phyloP scores from a whole-genome alignment of 1,140 invertebrate genomes.

The Branchinecta lindahli region DNA sequence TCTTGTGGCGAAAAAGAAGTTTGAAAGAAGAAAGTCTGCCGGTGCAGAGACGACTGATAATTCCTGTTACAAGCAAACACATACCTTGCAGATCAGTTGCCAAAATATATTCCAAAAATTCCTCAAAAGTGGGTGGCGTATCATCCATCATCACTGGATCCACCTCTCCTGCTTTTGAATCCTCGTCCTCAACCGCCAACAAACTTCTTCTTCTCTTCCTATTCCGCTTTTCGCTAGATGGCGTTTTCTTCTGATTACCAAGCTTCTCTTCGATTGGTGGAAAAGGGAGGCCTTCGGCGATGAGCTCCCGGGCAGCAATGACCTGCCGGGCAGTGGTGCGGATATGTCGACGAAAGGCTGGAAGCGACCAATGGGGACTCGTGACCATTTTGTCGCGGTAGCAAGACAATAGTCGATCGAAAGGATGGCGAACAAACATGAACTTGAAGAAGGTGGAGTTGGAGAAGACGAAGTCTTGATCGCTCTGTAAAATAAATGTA shows the following conservation, averaged over 20 bases:
- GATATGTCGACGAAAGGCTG: conserved; percentile 19
- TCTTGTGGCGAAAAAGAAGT: too few species aligned
- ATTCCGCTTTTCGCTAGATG: background rate
- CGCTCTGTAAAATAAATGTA: conserved; percentile 19
- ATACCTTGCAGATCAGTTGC: conserved; percentile 22
- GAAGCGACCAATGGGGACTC: conserved; percentile 19
- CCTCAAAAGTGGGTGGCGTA: conserved; percentile 24
- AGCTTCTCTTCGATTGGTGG: background rate
- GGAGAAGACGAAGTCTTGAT: conserved; percentile 24
- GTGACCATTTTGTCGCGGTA: conserved; percentile 26
- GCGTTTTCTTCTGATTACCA: background rate
- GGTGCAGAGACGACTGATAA: too few species aligned
- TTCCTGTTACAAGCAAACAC: background rate
- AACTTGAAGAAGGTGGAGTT: conserved; percentile 27
- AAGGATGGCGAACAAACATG: conserved; percentile 29
- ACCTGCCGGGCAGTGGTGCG: conserved; percentile 19
- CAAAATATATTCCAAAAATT: conserved; percentile 28
- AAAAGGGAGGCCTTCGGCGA: background rate
- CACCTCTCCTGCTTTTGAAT: background rate
- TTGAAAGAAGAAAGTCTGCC: too few species aligned
- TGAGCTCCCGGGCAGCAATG: conserved; percentile 21
- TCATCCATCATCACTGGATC: background rate
- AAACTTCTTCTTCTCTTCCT: background rate
- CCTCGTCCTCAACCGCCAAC: background rate
- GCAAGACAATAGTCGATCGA: conserved; percentile 28